Conservation (phyloP, 92 coral and sea anemone species). For the Actinernus sp. region DNA sequence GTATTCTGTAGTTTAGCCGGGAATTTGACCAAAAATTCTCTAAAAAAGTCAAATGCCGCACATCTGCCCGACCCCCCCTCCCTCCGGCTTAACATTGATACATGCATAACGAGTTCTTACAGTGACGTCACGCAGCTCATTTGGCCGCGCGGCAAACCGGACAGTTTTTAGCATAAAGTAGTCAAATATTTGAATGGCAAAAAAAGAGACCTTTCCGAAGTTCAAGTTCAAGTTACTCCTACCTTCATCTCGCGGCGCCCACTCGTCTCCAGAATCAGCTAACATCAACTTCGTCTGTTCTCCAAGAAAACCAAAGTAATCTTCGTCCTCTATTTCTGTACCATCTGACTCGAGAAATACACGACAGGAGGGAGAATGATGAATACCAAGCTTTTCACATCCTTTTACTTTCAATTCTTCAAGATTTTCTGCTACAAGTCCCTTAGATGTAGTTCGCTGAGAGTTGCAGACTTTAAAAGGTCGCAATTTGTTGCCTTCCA, state of each 20-base stretch:
- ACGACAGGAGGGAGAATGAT: slow-evolving; percentile 39
- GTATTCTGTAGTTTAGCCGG: too few relatives aligned
- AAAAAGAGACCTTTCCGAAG: too few relatives aligned
- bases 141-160: too few relatives aligned
- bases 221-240: too few relatives aligned
- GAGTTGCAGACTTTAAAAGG: slow-evolving; percentile 85
- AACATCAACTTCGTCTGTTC: slow-evolving; percentile 85
- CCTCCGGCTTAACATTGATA: too few relatives aligned
- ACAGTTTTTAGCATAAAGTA: too few relatives aligned
- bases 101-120: too few relatives aligned
- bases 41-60: too few relatives aligned
- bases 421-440: slow-evolving; percentile 71
- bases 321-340: slow-evolving; percentile 90
- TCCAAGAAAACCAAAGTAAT: slow-evolving; percentile 78
- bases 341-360: slow-evolving; percentile 92
- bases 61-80: too few relatives aligned
- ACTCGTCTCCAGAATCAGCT: slow-evolving; percentile 51
- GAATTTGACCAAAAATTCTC: too few relatives aligned
- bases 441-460: slow-evolving; percentile 65
- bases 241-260: slow-evolving; percentile 71
- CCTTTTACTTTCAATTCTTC: slow-evolving; percentile 73
- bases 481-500: slow-evolving; percentile 22
- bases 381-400: slow-evolving; percentile 39
- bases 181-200: too few relatives aligned
- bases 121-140: too few relatives aligned